A percentile compares a stretch with the other conserved stretches of the same genome.
Evolutionary conservation across 2,113 vertebrate genomes (phyloP).

Genomic region (Neofelis nebulosa): DNA sequence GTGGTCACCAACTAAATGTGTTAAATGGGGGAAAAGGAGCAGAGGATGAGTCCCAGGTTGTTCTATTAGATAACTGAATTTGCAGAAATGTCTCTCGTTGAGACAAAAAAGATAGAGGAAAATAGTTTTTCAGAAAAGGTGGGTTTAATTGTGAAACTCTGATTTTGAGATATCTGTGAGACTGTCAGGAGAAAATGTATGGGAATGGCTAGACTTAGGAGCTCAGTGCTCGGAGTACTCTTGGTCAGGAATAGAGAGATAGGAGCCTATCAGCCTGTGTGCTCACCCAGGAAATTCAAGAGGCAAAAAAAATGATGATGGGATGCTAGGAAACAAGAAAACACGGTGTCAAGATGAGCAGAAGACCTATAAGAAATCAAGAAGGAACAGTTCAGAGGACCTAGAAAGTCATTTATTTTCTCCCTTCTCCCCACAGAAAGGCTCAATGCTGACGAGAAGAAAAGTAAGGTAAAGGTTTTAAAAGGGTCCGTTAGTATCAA

Average conservation of each 20-base stretch:
- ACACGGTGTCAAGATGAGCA: neutral
- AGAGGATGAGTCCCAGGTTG: neutral
- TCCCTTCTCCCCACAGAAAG: neutral
- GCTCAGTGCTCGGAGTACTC: neutral
- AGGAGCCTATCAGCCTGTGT: neutral
- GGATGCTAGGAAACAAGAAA: neutral
- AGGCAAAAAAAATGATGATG: neutral
- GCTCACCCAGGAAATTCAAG: neutral
- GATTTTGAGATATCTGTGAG: conserved; percentile 35
- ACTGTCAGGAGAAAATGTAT: conserved; percentile 17
- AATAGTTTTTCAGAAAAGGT: neutral
- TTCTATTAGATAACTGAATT: neutral
- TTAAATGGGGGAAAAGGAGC: neutral
- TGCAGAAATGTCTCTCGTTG: neutral
- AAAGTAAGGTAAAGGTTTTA: neutral
- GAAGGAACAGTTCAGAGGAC: neutral
- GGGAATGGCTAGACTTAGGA: neutral
- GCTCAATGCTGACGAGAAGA: neutral
- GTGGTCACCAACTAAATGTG: neutral
- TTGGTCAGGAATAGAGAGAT: neutral
- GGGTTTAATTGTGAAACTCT: conserved; percentile 18
- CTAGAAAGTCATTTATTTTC: neutral
- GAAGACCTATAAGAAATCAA: neutral
- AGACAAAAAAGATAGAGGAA: neutral
- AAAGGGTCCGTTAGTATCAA: neutral